Evolutionary conservation across 2,888 invertebrate species (phyloP), one percentile per base, ranked within the genome.

Genomic region (Tinea semifulvella): DNA sequence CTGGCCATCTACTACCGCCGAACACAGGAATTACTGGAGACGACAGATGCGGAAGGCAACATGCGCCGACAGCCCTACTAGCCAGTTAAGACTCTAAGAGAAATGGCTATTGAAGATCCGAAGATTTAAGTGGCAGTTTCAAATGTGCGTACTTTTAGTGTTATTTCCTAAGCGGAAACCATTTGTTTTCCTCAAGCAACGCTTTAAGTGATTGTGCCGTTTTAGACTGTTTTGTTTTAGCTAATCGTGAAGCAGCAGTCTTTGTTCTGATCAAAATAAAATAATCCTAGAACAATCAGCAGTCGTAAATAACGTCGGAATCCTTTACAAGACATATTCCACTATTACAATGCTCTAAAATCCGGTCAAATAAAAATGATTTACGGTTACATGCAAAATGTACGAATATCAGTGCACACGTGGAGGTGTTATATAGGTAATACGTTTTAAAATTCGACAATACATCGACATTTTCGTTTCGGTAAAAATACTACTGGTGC

Each of bases 71-170:
- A 26, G n/a, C 53, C 50, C 53, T 54, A 58, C 60, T 58, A 57
- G 56, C 57, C 57, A 55, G 63, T 66, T 72, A 74, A 76, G 73
- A 68, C 65, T 61, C 65, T 58, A 65, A 73, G 74, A 77, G 66
- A 72, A 73, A 77, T 73, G 65, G 72, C 77, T 63, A 77, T 77
- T 67, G 75, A 68, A 66, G 66, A 75, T 68, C 73, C 68, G 67
- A 73, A 76, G 77, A 77, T 77, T 76, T 77, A 76, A 75, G 72
- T 71, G 75, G 71, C 74, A 76, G 68, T 77, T 73, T 72, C 74
- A 71, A 77, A 76, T 72, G 74, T 68, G 76, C 76, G 73, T 77
- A 77, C 76, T 76, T 75, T 76, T 74, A 77, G 74, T 74, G 71
- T 77, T 77, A 77, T 77, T 73, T 74, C 74, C 73, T 73, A 71